phyloP scores from a whole-genome alignment of 2,888 invertebrate genomes.

The Protophormia terraenovae region DNA sequence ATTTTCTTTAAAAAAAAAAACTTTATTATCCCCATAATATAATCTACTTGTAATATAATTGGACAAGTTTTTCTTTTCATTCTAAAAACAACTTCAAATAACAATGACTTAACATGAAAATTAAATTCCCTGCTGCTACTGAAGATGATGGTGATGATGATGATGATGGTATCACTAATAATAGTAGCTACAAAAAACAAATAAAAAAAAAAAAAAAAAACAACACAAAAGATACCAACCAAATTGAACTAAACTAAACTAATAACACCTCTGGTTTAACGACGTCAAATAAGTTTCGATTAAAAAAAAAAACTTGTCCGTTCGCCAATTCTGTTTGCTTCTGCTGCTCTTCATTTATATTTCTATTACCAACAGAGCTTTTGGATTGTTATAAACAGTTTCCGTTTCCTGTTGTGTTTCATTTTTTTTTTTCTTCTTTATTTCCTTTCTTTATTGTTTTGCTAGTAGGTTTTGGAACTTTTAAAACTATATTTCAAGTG shows the following conservation, averaged over 20 bases:
- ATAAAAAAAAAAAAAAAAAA: background rate
- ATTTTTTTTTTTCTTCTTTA: conserved; percentile 11
- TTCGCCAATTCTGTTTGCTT: background rate
- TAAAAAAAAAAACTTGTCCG: background rate
- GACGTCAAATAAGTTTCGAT: conserved; percentile 16
- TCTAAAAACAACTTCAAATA: background rate
- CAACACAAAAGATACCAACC: background rate
- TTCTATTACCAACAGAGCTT: conserved; percentile 18
- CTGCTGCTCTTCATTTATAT: background rate
- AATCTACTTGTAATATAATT: too few species aligned
- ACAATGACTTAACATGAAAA: background rate
- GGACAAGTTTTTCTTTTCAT: background rate
- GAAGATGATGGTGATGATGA: conserved; percentile 3
- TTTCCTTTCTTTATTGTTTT: background rate
- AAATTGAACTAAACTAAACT: background rate
- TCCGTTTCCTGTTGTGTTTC: conserved; percentile 57
- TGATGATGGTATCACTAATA: conserved; percentile 2
- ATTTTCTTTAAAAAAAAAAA: too few species aligned
- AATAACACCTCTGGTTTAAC: background rate
- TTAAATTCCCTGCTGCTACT: conserved; percentile 20
- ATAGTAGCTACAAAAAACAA: background rate
- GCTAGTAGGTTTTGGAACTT: background rate
- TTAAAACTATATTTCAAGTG: background rate
- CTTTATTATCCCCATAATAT: too few species aligned
- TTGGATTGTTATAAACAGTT: conserved; percentile 47